Evolutionary conservation across 2,888 invertebrate genomes (phyloP), one percentile per base, ranked within the genome.

Genomic region (Muscina levida): DNA sequence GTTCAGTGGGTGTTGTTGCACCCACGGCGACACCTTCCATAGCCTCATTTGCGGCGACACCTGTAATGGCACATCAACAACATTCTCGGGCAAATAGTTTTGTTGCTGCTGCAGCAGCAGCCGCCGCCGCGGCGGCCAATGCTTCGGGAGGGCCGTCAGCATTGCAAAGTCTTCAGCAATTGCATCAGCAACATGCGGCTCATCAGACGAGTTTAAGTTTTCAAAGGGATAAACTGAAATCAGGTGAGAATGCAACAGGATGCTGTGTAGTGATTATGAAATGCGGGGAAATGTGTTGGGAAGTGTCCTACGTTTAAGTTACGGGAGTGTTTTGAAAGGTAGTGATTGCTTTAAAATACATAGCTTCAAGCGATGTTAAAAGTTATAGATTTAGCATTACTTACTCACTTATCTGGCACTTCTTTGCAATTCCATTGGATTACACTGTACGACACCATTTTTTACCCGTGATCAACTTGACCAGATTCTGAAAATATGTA

Each of bases 131-230:
- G 2, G 87, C 83, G 6, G 87, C 86, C 48, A 86, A 75, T n/a
- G 84, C 75, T 8, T 83, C 82, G 31, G 85, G 85, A 44, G 87
- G 86, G 17, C 89, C 90, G 11, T 89, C 90, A 26, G 91, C 91
- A 4, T 80, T 91, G 74, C 91, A 91, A 83, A 90, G 90, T 76
- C 85, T 90, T 6, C 91, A 91, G 72, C 91, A 91, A 76, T 82
- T 91, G 57, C 91, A 90, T 81, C 90, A 91, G 65, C 90, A 90
- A 80, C 91, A 91, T 83, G 88, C 89, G 8, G 62, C 89, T 11
- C 87, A 86, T 78, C 88, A 90, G 74, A 88, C 88, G 82, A 88
- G 85, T 42, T 82, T 89, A 24, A 87, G 84, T 37, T 88, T 89
- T 79, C 88, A 87, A 72, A 84, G 91, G 4, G 91, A 90, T 46